Conservation (phyloP, 2,888 invertebrate genomes). For the Nomada fucata region DNA sequence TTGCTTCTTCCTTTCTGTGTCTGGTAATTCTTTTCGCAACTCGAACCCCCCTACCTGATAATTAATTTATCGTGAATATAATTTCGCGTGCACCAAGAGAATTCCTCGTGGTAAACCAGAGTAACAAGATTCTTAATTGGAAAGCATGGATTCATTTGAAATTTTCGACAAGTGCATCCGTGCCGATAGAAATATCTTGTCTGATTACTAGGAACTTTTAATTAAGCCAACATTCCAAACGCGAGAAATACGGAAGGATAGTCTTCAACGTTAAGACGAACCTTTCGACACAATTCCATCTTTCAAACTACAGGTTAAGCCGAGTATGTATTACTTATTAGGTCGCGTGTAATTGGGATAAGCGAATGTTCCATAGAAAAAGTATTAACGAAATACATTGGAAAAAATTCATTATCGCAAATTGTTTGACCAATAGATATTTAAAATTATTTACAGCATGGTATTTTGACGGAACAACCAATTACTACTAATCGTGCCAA, state of each 20-base stretch:
- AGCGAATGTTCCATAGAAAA: neutral
- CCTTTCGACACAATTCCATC: slow-evolving; percentile 46
- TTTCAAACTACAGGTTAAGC: slow-evolving; percentile 14
- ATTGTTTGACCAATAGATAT: neutral
- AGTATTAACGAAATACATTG: too few species aligned
- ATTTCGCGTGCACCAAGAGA: neutral
- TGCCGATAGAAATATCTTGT: slow-evolving; percentile 28
- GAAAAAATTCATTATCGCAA: neutral
- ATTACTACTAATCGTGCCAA: neutral
- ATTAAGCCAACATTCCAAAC: slow-evolving; percentile 23
- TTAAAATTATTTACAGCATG: neutral
- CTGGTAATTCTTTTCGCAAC: too few species aligned
- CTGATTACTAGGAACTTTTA: slow-evolving; percentile 29
- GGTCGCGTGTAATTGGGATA: neutral
- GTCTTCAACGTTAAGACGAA: slow-evolving; percentile 19
- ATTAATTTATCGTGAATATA: neutral
- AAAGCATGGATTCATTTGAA: slow-evolving; percentile 18
- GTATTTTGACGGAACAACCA: neutral
- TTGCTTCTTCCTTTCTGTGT: too few species aligned
- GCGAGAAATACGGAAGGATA: slow-evolving; percentile 27
- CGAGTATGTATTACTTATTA: neutral
- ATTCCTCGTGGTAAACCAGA: neutral
- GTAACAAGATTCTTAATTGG: slow-evolving; percentile 44
- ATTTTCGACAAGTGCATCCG: slow-evolving; percentile 26
- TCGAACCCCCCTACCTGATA: too few species aligned